phyloP scores from a whole-genome alignment of 92 coral and sea anemone genomes.

The Paragorgia papillata region DNA sequence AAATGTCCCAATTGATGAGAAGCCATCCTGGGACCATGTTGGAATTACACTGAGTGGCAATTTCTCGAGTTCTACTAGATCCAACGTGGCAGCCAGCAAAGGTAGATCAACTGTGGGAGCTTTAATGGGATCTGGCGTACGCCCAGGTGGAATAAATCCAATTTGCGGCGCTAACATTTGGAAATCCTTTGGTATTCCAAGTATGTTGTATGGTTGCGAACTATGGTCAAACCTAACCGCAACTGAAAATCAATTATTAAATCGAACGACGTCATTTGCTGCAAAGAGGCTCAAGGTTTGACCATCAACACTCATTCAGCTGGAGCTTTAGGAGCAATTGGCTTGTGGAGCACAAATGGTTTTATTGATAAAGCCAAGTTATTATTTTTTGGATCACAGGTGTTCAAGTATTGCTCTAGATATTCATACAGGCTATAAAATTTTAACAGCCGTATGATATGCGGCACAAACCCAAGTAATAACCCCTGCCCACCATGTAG shows the following conservation, averaged over 20 bases:
- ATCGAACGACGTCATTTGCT: constrained; percentile 2
- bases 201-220: constrained; percentile 18
- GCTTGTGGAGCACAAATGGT: constrained; percentile 15
- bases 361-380: constrained; percentile 18
- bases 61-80: background rate
- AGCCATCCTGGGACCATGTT: constrained; percentile 11
- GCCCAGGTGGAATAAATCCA: constrained; percentile 30
- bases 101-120: constrained; percentile 2
- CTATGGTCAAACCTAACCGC: constrained; percentile 8
- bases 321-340: constrained; percentile 16
- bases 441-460: background rate
- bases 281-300: constrained; percentile 22
- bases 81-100: constrained; percentile 5
- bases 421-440: background rate
- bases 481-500: background rate
- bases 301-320: background rate
- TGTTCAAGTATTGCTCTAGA: background rate
- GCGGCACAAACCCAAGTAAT: constrained; percentile 9
- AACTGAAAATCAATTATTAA: constrained; percentile 3
- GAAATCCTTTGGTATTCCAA: constrained; percentile 21
- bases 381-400: constrained; percentile 1
- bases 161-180: constrained; percentile 12
- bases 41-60: constrained; percentile 15
- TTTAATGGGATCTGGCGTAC: background rate
- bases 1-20: background rate